phyloP scores from a whole-genome alignment of 2,113 vertebrate genomes.

The Haemorhous mexicanus region DNA sequence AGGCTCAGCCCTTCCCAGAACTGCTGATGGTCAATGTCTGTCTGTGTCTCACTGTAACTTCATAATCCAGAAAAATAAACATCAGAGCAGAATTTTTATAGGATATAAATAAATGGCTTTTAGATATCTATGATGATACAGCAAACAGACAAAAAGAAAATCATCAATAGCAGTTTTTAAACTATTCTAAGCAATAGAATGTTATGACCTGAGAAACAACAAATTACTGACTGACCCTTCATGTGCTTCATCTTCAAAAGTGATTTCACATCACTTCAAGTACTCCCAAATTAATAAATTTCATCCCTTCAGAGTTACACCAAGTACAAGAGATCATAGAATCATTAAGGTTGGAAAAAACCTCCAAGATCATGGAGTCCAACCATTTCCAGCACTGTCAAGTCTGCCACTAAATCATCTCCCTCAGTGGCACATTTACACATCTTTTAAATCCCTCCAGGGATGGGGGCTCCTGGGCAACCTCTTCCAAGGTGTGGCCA shows the following conservation, averaged over 20 bases:
- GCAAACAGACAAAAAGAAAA: background rate
- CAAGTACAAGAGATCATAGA: background rate
- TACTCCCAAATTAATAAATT: background rate
- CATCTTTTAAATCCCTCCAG: background rate
- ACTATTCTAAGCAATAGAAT: background rate
- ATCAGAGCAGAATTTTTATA: background rate
- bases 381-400: background rate
- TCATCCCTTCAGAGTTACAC: conserved; percentile 5
- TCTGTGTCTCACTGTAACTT: background rate
- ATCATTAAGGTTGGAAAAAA: background rate
- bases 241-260: background rate
- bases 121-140: background rate
- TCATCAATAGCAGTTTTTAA: background rate
- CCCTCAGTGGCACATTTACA: background rate
- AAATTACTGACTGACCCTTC: background rate
- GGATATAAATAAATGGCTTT: background rate
- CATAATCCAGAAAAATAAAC: background rate
- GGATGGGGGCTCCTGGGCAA: background rate
- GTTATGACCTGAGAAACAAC: background rate
- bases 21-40: background rate
- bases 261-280: conserved; percentile 26
- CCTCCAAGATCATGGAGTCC: background rate
- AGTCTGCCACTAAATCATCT: background rate
- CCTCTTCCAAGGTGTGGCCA: background rate
- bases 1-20: background rate